Base-by-base conservation (phyloP, 2,797 vertebrate species). In the Muscicapa striata region DNA sequence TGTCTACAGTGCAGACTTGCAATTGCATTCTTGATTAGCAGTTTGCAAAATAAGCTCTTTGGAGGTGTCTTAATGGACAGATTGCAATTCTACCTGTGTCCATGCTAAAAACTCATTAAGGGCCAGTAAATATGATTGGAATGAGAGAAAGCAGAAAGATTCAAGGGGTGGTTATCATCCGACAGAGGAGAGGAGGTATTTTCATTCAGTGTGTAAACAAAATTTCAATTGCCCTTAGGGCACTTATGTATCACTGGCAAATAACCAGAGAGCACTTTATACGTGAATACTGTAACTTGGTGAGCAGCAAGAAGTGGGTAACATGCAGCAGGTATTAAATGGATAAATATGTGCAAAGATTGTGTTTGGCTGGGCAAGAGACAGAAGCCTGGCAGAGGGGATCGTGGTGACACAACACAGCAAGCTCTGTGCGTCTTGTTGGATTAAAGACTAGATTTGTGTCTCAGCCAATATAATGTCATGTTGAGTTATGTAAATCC, bases 401-500 rank as follows among this genome's bases (percentile, higher is more conserved):
- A 96, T 97, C 70, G 79, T 89, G 87, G 94, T 96, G 96, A 96
- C 88, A 95, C 94, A 95, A 72, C 79, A 54, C 85, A 92, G 92
- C 86, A 52, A 96, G 90, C 85, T 93, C 98, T 98, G 96, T 94
- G 94, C 87, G 72, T 98, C 97, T 97, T 95, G 96, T 93, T 96
- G 98, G 97, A 98, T 98, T 98, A 98, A 95, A 97, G 94, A 93
- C 97, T 96, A 97, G 97, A 98, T 98, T 96, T 98, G 95, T 97
- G 97, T 98, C 93, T 97, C 86, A 97, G 97, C 97, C 97, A 97
- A 97, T 95, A 98, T 97, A 98, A 98, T 97, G 97, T 94, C 95
- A 95, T 97, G 97, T 98, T 98, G 98, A 97, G 98, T 98, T 98
- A 98, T 98, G 98, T 96, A 98, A 98, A 98, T 98, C 97, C 96